Conservation (phyloP, 2,888 invertebrate species). For the Ichneumon xanthorius region DNA sequence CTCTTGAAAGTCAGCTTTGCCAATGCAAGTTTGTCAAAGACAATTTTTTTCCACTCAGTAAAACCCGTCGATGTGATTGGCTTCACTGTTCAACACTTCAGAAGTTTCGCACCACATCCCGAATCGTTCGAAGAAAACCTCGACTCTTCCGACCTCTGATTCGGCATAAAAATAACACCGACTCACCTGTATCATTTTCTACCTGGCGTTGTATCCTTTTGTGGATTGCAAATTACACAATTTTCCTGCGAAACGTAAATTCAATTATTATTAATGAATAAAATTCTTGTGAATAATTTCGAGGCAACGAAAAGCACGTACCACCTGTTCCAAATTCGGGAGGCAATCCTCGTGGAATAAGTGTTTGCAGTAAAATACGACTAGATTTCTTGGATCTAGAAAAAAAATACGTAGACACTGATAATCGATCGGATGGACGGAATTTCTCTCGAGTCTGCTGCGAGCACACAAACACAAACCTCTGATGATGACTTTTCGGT, state of each 20-base stretch:
- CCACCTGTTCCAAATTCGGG: conserved; percentile 85
- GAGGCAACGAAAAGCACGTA: conserved; percentile 68
- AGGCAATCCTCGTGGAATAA: conserved; percentile 95
- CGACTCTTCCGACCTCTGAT: conserved; percentile 6
- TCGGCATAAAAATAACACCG: neutral
- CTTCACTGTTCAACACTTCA: conserved; percentile 80
- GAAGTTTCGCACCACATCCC: conserved; percentile 71
- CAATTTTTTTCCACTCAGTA: conserved; percentile 65
- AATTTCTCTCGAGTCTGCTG: neutral
- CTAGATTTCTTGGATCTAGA: conserved; percentile 90
- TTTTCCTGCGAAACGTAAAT: conserved; percentile 84
- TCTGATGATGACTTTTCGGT: conserved; percentile 90
- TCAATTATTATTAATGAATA: conserved; percentile 38
- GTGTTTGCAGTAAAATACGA: conserved; percentile 95
- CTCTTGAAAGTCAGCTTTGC: neutral
- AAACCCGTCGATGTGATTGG: conserved; percentile 77
- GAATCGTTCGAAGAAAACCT: conserved; percentile 31
- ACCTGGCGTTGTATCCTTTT: conserved; percentile 76
- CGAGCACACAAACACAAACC: conserved; percentile 81
- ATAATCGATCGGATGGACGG: neutral
- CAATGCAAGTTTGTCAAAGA: conserved; percentile 8
- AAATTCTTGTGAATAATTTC: conserved; percentile 25
- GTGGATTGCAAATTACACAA: conserved; percentile 86
- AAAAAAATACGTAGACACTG: conserved; percentile 61
- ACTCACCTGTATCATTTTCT: conserved; percentile 76